Conservation (phyloP, 2,797 vertebrate species). For the Oreochromis mossambicus region DNA sequence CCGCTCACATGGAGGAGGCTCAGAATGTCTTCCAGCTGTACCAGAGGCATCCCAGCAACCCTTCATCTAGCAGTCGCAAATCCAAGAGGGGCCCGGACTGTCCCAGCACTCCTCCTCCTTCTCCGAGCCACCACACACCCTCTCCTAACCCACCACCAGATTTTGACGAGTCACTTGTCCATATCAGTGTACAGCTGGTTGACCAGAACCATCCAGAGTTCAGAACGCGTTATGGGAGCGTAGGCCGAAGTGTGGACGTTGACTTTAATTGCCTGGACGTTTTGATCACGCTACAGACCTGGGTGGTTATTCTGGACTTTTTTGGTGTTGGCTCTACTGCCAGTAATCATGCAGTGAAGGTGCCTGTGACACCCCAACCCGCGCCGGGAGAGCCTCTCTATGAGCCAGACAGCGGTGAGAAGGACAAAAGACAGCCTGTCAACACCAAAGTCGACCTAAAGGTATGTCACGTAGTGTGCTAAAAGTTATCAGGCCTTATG, state of each 20-base stretch:
- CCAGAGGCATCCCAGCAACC: slow-evolving; percentile 85
- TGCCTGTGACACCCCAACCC: slow-evolving; percentile 66
- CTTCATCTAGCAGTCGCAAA: slow-evolving; percentile 71
- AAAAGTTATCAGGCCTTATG: not conserved
- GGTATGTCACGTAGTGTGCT: slow-evolving; percentile 67
- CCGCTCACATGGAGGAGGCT: slow-evolving; percentile 95
- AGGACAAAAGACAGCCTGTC: slow-evolving; percentile 54
- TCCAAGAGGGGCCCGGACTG: slow-evolving; percentile 80
- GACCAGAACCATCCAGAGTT: slow-evolving; percentile 94
- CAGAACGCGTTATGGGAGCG: slow-evolving; percentile 79
- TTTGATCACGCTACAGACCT: slow-evolving; percentile 94
- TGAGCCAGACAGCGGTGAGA: slow-evolving; percentile 47
- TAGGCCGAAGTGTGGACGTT: slow-evolving; percentile 88
- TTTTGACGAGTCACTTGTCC: slow-evolving; percentile 94
- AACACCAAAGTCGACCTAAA: slow-evolving; percentile 95
- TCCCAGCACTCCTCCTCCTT: slow-evolving; percentile 92
- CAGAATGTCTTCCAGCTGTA: slow-evolving; percentile 97
- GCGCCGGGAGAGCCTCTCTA: slow-evolving; percentile 59
- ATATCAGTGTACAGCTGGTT: slow-evolving; percentile 92
- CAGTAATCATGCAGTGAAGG: slow-evolving; percentile 89
- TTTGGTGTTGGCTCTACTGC: slow-evolving; percentile 97
- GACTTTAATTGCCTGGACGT: slow-evolving; percentile 98
- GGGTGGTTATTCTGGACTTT: slow-evolving; percentile 98
- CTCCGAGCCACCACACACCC: slow-evolving; percentile 78
- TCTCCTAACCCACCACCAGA: slow-evolving; percentile 71